Base-by-base conservation (phyloP, 30 jellyfish, hydroid and myxozoan species). In the Hydractinia echinata region DNA sequence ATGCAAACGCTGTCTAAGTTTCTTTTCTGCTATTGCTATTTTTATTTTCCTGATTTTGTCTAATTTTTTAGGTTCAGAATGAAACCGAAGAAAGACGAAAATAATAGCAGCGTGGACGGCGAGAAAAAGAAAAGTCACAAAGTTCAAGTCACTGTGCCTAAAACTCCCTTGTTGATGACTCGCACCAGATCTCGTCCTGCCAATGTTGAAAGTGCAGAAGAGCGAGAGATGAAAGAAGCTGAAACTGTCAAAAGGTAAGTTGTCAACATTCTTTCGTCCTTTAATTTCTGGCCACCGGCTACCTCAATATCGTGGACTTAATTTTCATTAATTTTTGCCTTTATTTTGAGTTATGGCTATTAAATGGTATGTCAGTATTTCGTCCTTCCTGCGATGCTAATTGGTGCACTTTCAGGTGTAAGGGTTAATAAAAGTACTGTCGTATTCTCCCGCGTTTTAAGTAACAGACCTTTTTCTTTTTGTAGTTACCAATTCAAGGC, bases 141-240 rank as follows among this genome's bases (percentile, higher is more conserved):
- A 14, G 50, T 83, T 76, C 88, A 80, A 61, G 15, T 86, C 55
- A 91, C 97, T 4, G 85, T 82, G 54, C 95, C 97, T 5, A 82
- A 91, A 66, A 91, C 97, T 7, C 97, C 97, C n/a, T 85, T 73
- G 76, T 67, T 91, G 76, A 76, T 82, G 73, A 91, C 97, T 4
- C 86, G 79, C 55, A 52, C 73, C 53, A 83, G 97, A 14, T 39
- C 86, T 7, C 67, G 97, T 52, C 88, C 96, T 7, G 76, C 62
- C 16, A 19, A 72, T n/a, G 88, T 51, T 19, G 84, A 71, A 61
- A 83, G 97, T 77, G 88, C 85, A 15, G 84, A 83, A 4, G 95
- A 91, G 30, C 20, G 66, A 9, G 97, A 86, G 52, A 85, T 39
- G 8, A 91, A 91, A 66, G 79, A 73, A 48, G 94, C 68, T 55